Base-by-base conservation (phyloP, 2,888 invertebrate species). In the Carpatolechia fugitivella region DNA sequence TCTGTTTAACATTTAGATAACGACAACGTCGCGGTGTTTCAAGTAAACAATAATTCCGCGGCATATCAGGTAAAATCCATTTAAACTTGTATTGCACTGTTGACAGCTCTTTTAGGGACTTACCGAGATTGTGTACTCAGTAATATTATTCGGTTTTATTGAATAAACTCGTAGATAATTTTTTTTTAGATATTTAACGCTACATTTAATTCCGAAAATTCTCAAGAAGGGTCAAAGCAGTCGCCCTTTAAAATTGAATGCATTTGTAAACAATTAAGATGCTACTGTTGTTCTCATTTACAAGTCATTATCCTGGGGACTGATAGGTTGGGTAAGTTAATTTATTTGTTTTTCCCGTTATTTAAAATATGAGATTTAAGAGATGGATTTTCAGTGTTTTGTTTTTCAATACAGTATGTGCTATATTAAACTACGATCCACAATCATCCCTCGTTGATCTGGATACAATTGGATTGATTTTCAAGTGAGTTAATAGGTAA, bases 231-330 rank as follows among this genome's bases (percentile, higher is more conserved):
- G 10, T 14, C 38, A 18, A 41, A 49, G 14, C 49, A 48, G n/a
- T 6, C 33, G 47, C 47, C 38, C 7, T 52, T 47, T 29, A 44
- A 36, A 7, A 31, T 30, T 36, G 46, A 31, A 14, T 56, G 56
- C 13, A 14, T 20, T 13, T 53, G 53, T 46, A 18, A 56, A 8
- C 16, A 38, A 16, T 14, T 24, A 14, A 24, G 36, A 30, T 56
- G 56, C 20, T 14, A 91, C 35, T 94, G 94, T 73, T 94, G 94
- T 68, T 88, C 91, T n/a, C 93, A 93, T 18, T 83, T 94, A 62
- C 91, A 91, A 64, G 80, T 93, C 57, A 81, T 90, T 52, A 83
- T 87, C 55, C 88, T 93, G 56, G 91, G 91, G 63, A 91, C 92
- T 64, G 79, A 91, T 61, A 85, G 85, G 61, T 79, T 79, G 70